A percentile compares a stretch with the other conserved stretches of the same genome.
Evolutionary conservation across 2,888 invertebrate genomes (phyloP).

Genomic region (Idaea aversata): DNA sequence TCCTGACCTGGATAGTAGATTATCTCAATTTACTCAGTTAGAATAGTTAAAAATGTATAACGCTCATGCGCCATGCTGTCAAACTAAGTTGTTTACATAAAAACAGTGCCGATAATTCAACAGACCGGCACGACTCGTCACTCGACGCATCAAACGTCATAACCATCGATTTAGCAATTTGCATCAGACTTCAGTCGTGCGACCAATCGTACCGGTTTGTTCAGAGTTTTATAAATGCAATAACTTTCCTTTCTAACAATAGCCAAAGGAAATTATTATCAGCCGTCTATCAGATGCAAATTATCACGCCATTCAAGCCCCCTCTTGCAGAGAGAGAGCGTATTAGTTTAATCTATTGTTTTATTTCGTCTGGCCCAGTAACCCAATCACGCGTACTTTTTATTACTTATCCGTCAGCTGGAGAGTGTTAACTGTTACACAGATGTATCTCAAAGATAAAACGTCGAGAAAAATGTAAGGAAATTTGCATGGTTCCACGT

Average conservation of each 20-base stretch:
- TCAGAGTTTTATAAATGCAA: conserved; percentile 23
- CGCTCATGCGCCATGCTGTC: conserved; percentile 12
- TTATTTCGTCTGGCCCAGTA: conserved; percentile 64
- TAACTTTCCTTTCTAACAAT: conserved; percentile 47
- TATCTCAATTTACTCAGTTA: conserved; percentile 51
- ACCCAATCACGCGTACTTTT: conserved; percentile 63
- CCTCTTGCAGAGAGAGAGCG: conserved; percentile 56
- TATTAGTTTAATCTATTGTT: conserved; percentile 22
- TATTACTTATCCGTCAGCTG: conserved; percentile 45
- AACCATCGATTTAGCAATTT: background rate
- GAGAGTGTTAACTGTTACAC: conserved; percentile 32
- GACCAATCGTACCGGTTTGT: background rate
- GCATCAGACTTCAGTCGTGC: background rate
- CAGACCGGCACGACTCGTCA: too few species aligned
- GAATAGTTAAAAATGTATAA: background rate
- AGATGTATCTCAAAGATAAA: conserved; percentile 26
- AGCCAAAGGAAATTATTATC: conserved; percentile 65
- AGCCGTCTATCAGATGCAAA: conserved; percentile 70
- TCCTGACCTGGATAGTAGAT: conserved; percentile 38
- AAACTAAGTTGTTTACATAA: too few species aligned
- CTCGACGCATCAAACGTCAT: background rate
- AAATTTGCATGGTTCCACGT: conserved; percentile 60
- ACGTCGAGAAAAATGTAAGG: conserved; percentile 51
- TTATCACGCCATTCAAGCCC: conserved; percentile 65
- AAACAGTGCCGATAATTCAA: too few species aligned